Percentiles rank a stretch among this genome's conserved stretches.
These are phyloP conservation scores for Drosophila pandora DNA, from an alignment of 1,140 invertebrate species.

Conservation along the genomic window DNA sequence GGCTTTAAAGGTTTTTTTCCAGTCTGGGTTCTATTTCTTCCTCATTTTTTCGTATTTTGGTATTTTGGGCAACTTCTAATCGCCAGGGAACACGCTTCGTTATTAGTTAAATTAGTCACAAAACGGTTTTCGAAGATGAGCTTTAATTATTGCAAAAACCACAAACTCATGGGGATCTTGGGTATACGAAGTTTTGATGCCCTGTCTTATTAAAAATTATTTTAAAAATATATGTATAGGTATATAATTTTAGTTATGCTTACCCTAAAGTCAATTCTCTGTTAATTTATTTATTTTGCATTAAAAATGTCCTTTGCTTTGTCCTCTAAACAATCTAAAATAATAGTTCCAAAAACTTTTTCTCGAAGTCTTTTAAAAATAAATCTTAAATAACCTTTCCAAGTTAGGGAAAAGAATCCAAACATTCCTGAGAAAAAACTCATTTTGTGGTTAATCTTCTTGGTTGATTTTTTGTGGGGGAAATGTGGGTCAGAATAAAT, in stretches of 20 bases:
- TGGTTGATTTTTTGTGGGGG: constrained; percentile 25
- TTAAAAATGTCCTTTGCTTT: not conserved
- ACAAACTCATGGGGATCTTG: not conserved
- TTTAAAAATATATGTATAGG: not conserved
- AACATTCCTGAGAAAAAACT: constrained; percentile 21
- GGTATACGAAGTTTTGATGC: not conserved
- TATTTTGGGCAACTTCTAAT: constrained; percentile 77
- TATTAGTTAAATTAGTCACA: constrained; percentile 80
- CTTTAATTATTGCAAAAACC: constrained; percentile 70
- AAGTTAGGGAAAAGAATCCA: not conserved
- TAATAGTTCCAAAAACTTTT: too few relatives aligned
- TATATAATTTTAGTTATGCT: too few relatives aligned
- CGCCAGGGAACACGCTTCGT: constrained; percentile 67
- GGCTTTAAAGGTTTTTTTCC: constrained; percentile 34
- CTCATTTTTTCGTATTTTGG: constrained; percentile 9
- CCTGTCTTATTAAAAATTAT: not conserved
- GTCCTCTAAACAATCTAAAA: not conserved
- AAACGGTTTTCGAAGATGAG: constrained; percentile 73
- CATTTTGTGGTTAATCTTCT: constrained; percentile 19
- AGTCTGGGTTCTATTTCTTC: constrained; percentile 5
- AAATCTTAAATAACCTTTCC: not conserved
- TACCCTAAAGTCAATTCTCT: too few relatives aligned
- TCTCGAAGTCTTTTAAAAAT: too few relatives aligned
- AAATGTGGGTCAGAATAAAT: constrained; percentile 61
- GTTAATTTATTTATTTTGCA: not conserved